These are phyloP conservation scores for Melanocharis versteri DNA, from an alignment of 2,113 vertebrate genomes.

Conservation along the genomic window DNA sequence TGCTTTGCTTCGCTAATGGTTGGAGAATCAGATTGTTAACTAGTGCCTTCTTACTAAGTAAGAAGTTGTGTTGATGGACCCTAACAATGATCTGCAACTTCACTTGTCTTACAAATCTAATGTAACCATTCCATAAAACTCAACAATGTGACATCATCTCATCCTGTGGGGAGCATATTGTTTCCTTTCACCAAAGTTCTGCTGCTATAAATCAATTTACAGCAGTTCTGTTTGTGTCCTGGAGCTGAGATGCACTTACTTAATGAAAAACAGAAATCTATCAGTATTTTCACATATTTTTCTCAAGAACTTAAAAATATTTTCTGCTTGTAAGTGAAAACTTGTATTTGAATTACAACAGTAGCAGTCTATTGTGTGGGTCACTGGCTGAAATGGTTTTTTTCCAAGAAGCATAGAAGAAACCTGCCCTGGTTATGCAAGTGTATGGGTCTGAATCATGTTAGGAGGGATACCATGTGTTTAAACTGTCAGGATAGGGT, in stretches of 20 bases:
- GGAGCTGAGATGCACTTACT: background rate
- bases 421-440: background rate
- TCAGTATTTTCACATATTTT: background rate
- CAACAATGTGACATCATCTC: background rate
- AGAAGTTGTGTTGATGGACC: background rate
- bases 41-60: background rate
- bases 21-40: background rate
- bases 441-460: background rate
- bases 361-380: background rate
- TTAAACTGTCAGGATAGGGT: background rate
- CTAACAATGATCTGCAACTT: background rate
- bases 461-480: background rate
- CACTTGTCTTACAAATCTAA: background rate
- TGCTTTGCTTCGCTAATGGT: background rate
- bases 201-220: background rate
- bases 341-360: background rate
- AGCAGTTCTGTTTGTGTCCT: background rate
- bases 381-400: background rate
- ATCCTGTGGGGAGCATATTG: fast-evolving
- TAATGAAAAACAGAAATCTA: background rate
- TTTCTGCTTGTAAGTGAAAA: background rate
- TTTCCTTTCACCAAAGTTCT: background rate
- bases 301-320: background rate
- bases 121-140: background rate
- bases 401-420: background rate